A percentile compares a stretch with the other conserved stretches of the same genome.
phyloP scores from a whole-genome alignment of 2,113 vertebrate genomes.

The Bolborhynchus lineola region DNA sequence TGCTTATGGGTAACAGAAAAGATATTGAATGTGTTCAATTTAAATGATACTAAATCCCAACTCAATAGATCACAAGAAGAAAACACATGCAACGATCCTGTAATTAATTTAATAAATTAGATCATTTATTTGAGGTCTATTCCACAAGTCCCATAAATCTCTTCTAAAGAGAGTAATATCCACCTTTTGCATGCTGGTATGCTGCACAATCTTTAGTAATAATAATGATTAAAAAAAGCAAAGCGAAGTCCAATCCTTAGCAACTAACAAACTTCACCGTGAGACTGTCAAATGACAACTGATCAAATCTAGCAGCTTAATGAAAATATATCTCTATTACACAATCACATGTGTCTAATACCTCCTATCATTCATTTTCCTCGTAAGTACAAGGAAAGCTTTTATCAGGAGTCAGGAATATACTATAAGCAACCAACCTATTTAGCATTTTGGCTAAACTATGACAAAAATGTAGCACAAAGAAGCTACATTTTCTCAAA shows the following conservation, averaged over 20 bases:
- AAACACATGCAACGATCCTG: background rate
- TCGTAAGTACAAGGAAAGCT: background rate
- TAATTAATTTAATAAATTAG: background rate
- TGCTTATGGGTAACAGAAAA: background rate
- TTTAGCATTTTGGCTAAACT: background rate
- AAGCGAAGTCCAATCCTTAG: background rate
- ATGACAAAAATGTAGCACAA: background rate
- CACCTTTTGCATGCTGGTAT: background rate
- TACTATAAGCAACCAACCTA: background rate
- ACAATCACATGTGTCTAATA: background rate
- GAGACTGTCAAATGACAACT: background rate
- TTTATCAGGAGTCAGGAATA: background rate
- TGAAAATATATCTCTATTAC: background rate
- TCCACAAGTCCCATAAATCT: background rate
- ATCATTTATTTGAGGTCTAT: background rate
- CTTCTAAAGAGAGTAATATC: background rate
- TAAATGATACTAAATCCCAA: background rate
- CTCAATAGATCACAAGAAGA: background rate
- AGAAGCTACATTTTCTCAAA: background rate
- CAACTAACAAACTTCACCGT: background rate
- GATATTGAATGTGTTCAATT: background rate
- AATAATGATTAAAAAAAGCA: background rate
- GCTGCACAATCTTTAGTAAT: background rate
- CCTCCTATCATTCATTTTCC: background rate
- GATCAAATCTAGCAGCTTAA: background rate